phyloP scores from a whole-genome alignment of 2,797 vertebrate species.

The Epinephelus malabaricus region DNA sequence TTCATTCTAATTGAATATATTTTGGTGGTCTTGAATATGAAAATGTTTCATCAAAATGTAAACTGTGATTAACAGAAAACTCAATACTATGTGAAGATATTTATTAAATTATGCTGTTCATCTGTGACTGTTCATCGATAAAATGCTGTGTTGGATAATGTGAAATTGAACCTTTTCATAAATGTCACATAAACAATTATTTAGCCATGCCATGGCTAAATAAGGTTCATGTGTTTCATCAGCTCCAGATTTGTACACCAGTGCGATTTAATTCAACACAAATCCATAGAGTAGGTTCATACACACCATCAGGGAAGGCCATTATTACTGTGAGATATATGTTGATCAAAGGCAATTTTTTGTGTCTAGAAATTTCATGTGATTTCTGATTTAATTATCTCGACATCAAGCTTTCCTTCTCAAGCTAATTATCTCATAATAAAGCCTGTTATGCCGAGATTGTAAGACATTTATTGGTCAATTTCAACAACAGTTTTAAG shows the following conservation, averaged over 20 bases:
- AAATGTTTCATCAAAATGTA: slow-evolving; percentile 20
- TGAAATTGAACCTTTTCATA: neutral
- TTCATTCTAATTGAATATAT: slow-evolving; percentile 1
- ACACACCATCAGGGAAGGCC: neutral
- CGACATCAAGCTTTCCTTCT: too few relatives aligned
- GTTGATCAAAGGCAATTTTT: neutral
- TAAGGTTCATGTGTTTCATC: too few relatives aligned
- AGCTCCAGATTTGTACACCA: neutral
- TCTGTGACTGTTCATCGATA: slow-evolving; percentile 68
- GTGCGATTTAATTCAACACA: neutral
- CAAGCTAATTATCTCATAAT: too few relatives aligned
- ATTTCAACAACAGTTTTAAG: too few relatives aligned
- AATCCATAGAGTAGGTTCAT: neutral
- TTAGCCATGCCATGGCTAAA: neutral
- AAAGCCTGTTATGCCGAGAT: too few relatives aligned
- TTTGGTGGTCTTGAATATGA: neutral
- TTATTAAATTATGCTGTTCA: slow-evolving; percentile 27
- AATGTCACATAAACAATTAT: neutral
- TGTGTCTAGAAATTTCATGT: neutral
- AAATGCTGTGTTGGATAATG: slow-evolving; percentile 32
- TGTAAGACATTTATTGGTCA: too few relatives aligned
- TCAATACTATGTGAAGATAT: slow-evolving; percentile 19
- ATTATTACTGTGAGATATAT: neutral
- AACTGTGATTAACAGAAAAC: slow-evolving; percentile 1
- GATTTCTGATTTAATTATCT: neutral